Evolutionary conservation across 2,797 vertebrate genomes (phyloP).

Genomic region (Chaenodraco wilsoni): DNA sequence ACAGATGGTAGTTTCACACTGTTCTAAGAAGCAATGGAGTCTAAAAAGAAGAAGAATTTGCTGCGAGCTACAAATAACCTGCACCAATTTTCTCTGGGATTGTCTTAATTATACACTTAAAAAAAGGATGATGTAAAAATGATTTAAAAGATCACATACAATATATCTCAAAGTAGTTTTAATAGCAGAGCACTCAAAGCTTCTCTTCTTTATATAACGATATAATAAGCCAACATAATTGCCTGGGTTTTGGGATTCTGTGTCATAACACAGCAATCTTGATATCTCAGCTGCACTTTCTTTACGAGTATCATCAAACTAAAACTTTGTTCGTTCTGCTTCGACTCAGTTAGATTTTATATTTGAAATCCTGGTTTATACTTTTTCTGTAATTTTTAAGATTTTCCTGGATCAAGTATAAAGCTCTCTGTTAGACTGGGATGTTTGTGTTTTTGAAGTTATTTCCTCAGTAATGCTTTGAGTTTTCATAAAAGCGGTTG

Average conservation of each 20-base stretch:
- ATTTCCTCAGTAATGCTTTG: constrained; percentile 21
- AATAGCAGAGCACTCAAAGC: background rate
- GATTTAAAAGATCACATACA: background rate
- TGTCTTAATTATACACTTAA: background rate
- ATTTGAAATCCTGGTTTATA: constrained; percentile 9
- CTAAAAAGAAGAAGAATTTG: background rate
- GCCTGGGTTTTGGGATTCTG: constrained; percentile 10
- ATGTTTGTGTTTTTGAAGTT: constrained; percentile 5
- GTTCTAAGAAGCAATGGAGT: background rate
- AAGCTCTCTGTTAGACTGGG: background rate
- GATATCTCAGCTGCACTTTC: background rate
- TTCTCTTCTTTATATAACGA: background rate
- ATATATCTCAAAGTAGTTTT: background rate
- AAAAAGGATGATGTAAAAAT: background rate
- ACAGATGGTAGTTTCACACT: background rate
- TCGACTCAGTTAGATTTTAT: background rate
- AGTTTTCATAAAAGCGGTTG: constrained; percentile 18
- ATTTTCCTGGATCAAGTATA: constrained; percentile 20
- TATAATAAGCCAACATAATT: background rate
- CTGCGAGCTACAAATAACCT: background rate
- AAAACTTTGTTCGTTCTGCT: constrained; percentile 22
- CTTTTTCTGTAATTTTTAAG: constrained; percentile 25
- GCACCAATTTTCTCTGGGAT: background rate
- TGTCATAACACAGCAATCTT: no score
- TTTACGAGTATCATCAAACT: constrained; percentile 5